phyloP scores from a whole-genome alignment of 1,140 invertebrate genomes.

The Anastrepha obliqua region DNA sequence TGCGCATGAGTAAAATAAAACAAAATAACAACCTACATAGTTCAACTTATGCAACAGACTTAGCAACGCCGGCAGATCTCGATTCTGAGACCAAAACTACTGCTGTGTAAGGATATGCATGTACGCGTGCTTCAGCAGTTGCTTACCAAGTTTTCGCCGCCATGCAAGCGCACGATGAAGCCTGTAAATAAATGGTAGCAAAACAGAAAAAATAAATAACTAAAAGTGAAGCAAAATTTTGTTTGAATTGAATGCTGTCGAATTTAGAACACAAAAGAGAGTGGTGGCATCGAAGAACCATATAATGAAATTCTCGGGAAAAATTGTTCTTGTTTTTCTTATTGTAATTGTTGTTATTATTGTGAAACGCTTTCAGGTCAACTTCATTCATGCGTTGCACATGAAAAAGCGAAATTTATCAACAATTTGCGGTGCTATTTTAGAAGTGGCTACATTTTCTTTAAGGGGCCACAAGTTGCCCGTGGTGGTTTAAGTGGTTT shows the following conservation, averaged over 20 bases:
- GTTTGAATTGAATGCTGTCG: constrained; percentile 39
- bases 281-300: not conserved
- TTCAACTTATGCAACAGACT: too few relatives aligned
- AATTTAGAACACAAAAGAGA: not conserved
- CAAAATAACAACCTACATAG: not conserved
- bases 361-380: not conserved
- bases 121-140: constrained; percentile 15
- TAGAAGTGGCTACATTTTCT: not conserved
- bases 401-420: constrained; percentile 32
- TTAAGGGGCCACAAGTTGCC: not conserved
- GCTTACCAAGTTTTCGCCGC: constrained; percentile 35
- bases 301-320: constrained; percentile 25
- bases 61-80: not conserved
- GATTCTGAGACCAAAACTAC: not conserved
- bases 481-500: not conserved
- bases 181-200: constrained; percentile 5
- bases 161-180: constrained; percentile 11
- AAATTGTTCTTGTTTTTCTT: constrained; percentile 22
- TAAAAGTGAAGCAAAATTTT: not conserved
- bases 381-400: constrained; percentile 13
- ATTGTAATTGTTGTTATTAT: not conserved
- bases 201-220: not conserved
- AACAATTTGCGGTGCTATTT: constrained; percentile 16
- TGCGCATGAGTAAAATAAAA: too few relatives aligned
- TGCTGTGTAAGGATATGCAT: not conserved